Evolutionary conservation across 2,888 invertebrate species (phyloP), one percentile per base, ranked within the genome.

Genomic region (Bembecia ichneumoniformis): DNA sequence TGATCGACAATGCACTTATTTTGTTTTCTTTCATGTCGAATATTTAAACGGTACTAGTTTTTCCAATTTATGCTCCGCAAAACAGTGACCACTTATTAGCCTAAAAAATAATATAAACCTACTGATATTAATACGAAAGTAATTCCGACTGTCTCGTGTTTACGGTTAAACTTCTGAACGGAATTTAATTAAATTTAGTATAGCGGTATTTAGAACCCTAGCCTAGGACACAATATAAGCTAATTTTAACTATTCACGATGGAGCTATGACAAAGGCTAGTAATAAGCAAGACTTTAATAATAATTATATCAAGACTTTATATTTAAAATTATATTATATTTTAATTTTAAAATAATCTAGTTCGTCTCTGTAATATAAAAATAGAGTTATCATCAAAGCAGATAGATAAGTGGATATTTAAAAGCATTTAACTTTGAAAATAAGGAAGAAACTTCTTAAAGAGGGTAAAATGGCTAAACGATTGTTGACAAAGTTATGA

Each of bases 1-100:
- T 58, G 61, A 58, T 66, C 63, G 51, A 64, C 64, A 71, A 60
- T 73, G 64, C 55, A 46, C 60, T 55, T 14, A 40, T 13, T 40
- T 40, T 13, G 14, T 40, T 40, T 40, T 40, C 10, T 40, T 13
- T 40, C 11, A 40, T 28, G 28, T 28, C 28, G 28, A 28, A 7
- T 28, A 28, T 40, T 40, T 40, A 40, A 15, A 47, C 11, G 11
- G 4, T 36, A n/a, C 11, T 36, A 11, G 1, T 36, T 40, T 14
- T 13, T 40, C 1, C 13, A n/a, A n/a, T n/a, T 13, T 40, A 13
- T 40, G n/a, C n/a, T 9, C 40, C 5, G 7, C 4, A 13, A 40
- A 40, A 40, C 40, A 40, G 3, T 40, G 40, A 14, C 13, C 40
- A 40, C 13, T 40, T 40, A 28, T 28, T 28, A 28, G 28, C 7